Conservation (phyloP, 2,888 invertebrate species). For the Cyrtodaria siliqua region DNA sequence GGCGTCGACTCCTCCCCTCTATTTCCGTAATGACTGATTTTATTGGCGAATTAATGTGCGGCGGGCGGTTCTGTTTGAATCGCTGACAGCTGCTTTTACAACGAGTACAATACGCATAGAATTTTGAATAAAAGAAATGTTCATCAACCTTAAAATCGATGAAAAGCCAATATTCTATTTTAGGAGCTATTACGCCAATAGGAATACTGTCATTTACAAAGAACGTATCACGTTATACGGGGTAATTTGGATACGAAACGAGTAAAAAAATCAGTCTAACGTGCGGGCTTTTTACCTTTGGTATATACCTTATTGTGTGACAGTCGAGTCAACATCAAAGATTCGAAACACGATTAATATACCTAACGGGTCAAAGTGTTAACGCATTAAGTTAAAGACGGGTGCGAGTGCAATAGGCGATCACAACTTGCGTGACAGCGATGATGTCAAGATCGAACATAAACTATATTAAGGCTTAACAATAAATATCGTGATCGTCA, state of each 20-base stretch:
- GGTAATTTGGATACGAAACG: conserved; percentile 15
- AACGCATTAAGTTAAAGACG: conserved; percentile 16
- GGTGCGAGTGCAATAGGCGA: no score
- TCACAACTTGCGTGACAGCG: not conserved
- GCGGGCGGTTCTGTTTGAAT: conserved; percentile 24
- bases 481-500: no score
- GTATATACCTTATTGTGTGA: conserved; percentile 5
- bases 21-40: conserved; percentile 1
- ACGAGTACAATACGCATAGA: conserved; percentile 34
- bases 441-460: not conserved
- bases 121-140: conserved; percentile 42
- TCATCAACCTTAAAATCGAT: conserved; percentile 46
- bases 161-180: conserved; percentile 38
- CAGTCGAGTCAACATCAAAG: conserved; percentile 30
- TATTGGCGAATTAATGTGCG: conserved; percentile 15
- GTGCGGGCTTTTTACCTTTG: no score
- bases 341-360: conserved; percentile 19
- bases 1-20: conserved; percentile 5
- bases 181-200: conserved; percentile 33
- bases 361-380: conserved; percentile 1
- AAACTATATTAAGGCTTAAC: no score
- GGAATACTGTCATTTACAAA: conserved; percentile 11
- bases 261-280: not conserved
- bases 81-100: conserved; percentile 52
- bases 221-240: conserved; percentile 29